Evolutionary conservation across 2,888 invertebrate species (phyloP).

Genomic region (Homarus gammarus): DNA sequence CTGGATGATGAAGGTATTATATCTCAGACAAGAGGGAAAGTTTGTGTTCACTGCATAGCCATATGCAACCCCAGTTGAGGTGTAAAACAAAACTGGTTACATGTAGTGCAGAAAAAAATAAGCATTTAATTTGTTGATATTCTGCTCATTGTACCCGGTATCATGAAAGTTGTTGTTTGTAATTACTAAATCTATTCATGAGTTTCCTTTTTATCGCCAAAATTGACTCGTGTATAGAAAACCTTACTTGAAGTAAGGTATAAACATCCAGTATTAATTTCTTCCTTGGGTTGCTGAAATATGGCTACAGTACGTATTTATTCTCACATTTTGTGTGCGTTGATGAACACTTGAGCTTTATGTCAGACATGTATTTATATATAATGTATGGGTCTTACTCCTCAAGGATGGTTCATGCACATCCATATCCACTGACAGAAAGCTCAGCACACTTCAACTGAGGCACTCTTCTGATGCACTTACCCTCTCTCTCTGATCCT

Average conservation of each 20-base stretch:
- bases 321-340: conserved; percentile 33
- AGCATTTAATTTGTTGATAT: background rate
- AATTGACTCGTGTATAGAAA: no score
- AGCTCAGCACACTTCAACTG: no score
- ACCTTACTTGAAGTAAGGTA: no score
- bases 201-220: no score
- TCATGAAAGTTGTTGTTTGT: no score
- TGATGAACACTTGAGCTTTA: conserved; percentile 9
- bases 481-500: no score
- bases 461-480: no score
- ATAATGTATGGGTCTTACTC: no score
- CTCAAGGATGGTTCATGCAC: no score
- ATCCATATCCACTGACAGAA: no score
- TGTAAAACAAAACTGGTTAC: background rate
- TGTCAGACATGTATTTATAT: conserved; percentile 21
- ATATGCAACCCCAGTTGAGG: background rate
- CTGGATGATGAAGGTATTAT: conserved; percentile 16
- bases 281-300: conserved; percentile 7
- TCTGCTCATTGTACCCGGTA: no score
- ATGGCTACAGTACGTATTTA: conserved; percentile 5
- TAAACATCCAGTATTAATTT: background rate
- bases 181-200: no score
- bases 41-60: background rate
- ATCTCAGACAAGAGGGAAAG: background rate
- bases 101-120: background rate